These are phyloP conservation scores for Calephelis virginiensis DNA, from an alignment of 1,140 invertebrate species.

Conservation along the genomic window DNA sequence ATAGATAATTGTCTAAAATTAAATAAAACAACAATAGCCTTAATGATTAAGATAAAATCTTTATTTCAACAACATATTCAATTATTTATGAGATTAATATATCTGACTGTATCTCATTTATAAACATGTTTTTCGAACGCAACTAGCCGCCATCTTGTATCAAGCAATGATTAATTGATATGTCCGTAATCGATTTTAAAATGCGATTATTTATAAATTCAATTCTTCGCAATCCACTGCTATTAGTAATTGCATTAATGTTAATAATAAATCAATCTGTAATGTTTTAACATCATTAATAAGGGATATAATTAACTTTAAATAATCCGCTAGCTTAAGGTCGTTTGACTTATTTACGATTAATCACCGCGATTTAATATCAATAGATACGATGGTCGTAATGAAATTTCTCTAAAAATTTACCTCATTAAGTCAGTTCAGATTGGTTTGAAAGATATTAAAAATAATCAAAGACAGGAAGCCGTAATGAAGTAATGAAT, in stretches of 20 bases:
- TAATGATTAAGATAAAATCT: neutral
- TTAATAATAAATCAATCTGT: constrained; percentile 13
- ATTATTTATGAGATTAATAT: neutral
- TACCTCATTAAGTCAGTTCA: neutral
- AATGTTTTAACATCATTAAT: constrained; percentile 10
- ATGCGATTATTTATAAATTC: constrained; percentile 9
- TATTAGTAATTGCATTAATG: constrained; percentile 15
- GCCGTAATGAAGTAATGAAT: no score
- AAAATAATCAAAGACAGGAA: no score
- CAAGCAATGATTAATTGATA: constrained; percentile 8
- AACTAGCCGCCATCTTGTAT: constrained; percentile 11
- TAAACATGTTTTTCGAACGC: neutral
- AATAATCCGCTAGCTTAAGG: constrained; percentile 1
- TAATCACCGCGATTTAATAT: neutral
- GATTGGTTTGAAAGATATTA: no score
- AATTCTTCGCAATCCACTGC: constrained; percentile 13
- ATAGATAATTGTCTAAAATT: no score
- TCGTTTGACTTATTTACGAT: constrained; percentile 11
- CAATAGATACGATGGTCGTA: no score
- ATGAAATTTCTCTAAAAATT: no score
- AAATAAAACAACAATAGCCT: no score
- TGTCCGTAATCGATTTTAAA: constrained; percentile 11
- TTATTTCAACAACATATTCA: neutral
- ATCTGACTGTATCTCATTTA: neutral
- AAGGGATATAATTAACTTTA: constrained; percentile 8